Base-by-base conservation (phyloP, 1,140 invertebrate species). In the Planococcus citri region DNA sequence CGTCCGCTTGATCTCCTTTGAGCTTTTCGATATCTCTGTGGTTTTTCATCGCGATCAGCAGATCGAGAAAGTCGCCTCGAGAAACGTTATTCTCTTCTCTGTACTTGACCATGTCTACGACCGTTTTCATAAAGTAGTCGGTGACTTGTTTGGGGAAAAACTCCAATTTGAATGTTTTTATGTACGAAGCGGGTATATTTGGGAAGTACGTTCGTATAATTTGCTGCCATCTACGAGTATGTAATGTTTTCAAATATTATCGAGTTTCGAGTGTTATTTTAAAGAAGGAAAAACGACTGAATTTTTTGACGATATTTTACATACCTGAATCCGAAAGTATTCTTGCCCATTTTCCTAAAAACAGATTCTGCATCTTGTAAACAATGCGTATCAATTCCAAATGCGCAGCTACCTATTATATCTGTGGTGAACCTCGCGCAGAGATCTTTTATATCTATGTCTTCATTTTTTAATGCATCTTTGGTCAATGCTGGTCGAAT, bases 321-420 rank as follows among this genome's bases (percentile, higher is more conserved):
- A 3, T 51, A 51, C 41, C 41, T 51, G n/a, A 9, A 75, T 76
- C 74, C 77, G 75, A 78, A 74, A 0, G 77, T 38, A 41, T 70
- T 72, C 61, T 33, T 33, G 3, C 29, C 29, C 29, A 33, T 33
- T 12, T 33, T 33, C 29, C 29, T 33, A 33, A 87, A 87, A 74
- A 83, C 79, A 0, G 81, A 79, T 25, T 84, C 75, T 0, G 80
- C 76, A 75, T 83, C 78, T 69, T 77, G 75, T 9, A 85, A 78
- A 1, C 70, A 72, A 33, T 76, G 73, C 3, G 70, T 71, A 60
- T 76, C 71, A 1, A 76, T 60, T 14, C 76, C 76, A 69, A 76
- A 76, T 17, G 76, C 76, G 14, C 70, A 70, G 10, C 72, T 69
- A 24, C 70, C 73, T 8, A 76, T 76, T 1, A 76, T 71, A 33